Evolutionary conservation across 2,113 vertebrate genomes (phyloP).

Genomic region (Ahaetulla prasina): DNA sequence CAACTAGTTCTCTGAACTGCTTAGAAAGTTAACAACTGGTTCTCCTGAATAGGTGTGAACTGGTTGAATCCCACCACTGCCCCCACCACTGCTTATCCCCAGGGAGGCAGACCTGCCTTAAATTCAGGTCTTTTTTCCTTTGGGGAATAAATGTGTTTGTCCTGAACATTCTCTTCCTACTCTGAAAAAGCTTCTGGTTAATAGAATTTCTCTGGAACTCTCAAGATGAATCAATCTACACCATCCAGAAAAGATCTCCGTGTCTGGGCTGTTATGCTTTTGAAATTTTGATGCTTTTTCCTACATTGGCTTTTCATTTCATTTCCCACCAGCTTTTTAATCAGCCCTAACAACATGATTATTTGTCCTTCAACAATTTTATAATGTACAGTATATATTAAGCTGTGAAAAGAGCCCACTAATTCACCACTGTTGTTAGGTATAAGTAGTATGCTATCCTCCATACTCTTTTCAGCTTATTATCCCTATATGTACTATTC

Average conservation of each 20-base stretch:
- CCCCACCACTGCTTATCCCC: background rate
- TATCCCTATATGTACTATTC: background rate
- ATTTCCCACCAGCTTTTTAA: constrained; percentile 14
- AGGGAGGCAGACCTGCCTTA: background rate
- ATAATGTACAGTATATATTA: background rate
- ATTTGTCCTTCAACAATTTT: constrained; percentile 31
- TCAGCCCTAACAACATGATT: background rate
- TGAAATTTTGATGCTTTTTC: background rate
- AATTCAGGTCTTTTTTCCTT: background rate
- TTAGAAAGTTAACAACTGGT: no score
- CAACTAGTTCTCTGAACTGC: no score
- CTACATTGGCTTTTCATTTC: constrained; percentile 3
- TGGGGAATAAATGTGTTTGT: background rate
- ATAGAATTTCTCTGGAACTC: background rate
- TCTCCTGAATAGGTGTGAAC: no score
- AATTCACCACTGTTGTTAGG: constrained; percentile 6
- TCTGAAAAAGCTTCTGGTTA: background rate
- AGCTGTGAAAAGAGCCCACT: background rate
- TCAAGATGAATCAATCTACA: background rate
- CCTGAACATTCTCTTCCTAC: no score
- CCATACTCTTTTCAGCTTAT: background rate
- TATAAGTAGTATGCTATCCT: background rate
- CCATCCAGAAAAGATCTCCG: background rate
- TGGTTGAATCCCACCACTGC: no score
- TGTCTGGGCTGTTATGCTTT: background rate